These are phyloP conservation scores for Tetraodon nigroviridis DNA, from an alignment of 2,113 vertebrate species.

Conservation along the genomic window DNA sequence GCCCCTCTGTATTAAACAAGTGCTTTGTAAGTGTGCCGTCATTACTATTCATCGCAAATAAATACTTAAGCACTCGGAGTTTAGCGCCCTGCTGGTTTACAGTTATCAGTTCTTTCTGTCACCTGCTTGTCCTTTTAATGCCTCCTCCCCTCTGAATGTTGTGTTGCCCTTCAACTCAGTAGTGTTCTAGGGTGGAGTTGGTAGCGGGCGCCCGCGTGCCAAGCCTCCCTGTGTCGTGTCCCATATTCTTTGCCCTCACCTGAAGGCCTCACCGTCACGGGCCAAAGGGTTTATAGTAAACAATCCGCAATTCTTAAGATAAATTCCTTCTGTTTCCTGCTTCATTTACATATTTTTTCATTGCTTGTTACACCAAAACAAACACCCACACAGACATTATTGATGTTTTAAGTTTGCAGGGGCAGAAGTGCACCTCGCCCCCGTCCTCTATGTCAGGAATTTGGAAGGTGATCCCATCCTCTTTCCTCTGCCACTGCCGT, in stretches of 20 bases:
- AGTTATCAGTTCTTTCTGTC: constrained; percentile 66
- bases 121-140: constrained; percentile 52
- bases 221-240: constrained; percentile 53
- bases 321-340: constrained; percentile 30
- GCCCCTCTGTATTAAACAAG: constrained; percentile 71
- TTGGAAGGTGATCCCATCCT: constrained; percentile 76
- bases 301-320: constrained; percentile 28
- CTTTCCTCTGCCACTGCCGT: constrained; percentile 60
- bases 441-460: constrained; percentile 64
- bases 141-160: constrained; percentile 48
- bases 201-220: constrained; percentile 53
- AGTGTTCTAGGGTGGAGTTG: constrained; percentile 49
- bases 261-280: constrained; percentile 48
- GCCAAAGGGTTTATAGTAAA: constrained; percentile 40
- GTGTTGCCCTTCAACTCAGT: constrained; percentile 62
- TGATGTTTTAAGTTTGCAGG: constrained; percentile 51
- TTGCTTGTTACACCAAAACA: constrained; percentile 20
- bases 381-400: constrained; percentile 31
- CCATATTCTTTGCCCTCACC: constrained; percentile 59
- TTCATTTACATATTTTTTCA: not conserved
- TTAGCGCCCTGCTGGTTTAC: constrained; percentile 71
- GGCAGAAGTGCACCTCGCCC: constrained; percentile 55
- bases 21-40: constrained; percentile 74
- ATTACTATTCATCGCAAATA: constrained; percentile 79
- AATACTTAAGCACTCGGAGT: constrained; percentile 76